phyloP scores from a whole-genome alignment of 2,888 invertebrate genomes.

The Platynereis dumerilii region DNA sequence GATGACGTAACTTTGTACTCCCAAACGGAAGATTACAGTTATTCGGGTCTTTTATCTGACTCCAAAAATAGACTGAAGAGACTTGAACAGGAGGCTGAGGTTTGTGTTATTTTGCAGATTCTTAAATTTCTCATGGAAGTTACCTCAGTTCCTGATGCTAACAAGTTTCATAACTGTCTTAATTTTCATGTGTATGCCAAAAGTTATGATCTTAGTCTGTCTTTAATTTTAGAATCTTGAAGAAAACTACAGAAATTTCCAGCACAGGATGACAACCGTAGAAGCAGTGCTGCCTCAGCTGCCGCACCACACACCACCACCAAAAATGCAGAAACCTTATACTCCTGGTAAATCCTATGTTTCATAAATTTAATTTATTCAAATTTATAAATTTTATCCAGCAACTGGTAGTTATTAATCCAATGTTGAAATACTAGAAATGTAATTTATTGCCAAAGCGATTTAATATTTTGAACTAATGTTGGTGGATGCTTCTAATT shows the following conservation, averaged over 20 bases:
- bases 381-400: too few species aligned
- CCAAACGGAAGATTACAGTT: slow-evolving; percentile 36
- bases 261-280: slow-evolving; percentile 28
- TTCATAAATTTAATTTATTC: too few species aligned
- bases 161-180: too few species aligned
- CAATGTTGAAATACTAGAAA: too few species aligned
- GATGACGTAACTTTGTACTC: slow-evolving; percentile 3
- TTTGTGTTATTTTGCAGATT: slow-evolving; percentile 28
- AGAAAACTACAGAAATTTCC: slow-evolving; percentile 34
- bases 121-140: too few species aligned
- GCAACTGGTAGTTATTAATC: too few species aligned
- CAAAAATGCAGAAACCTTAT: too few species aligned
- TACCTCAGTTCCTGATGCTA: not conserved
- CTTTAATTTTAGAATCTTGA: slow-evolving; percentile 31
- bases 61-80: slow-evolving; percentile 54
- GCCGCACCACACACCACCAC: not conserved
- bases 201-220: not conserved
- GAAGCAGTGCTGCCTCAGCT: slow-evolving; percentile 13
- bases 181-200: too few species aligned
- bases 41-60: slow-evolving; percentile 53
- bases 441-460: too few species aligned
- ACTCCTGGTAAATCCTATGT: too few species aligned
- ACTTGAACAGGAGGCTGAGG: slow-evolving; percentile 57
- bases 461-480: too few species aligned
- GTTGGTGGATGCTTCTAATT: too few species aligned